Evolutionary conservation across 2,888 invertebrate genomes (phyloP).

Genomic region (Tinea semifulvella): DNA sequence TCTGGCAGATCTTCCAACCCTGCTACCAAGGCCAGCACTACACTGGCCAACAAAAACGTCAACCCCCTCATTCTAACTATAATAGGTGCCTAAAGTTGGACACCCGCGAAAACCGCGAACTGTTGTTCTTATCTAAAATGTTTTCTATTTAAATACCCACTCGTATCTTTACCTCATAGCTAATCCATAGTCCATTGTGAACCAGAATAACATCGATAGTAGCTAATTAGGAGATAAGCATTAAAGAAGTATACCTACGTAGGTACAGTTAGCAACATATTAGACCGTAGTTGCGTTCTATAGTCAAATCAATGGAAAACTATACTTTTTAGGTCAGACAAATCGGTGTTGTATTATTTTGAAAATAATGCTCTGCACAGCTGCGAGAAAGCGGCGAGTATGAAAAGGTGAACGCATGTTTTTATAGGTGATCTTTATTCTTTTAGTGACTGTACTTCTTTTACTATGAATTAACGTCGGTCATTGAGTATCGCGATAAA

Average conservation of each 20-base stretch:
- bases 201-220: background rate
- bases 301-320: too few species aligned
- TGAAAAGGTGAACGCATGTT: too few species aligned
- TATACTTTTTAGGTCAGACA: too few species aligned
- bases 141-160: background rate
- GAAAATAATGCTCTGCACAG: too few species aligned
- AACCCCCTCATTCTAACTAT: background rate
- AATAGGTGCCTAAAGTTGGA: background rate
- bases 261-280: too few species aligned
- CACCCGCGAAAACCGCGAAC: background rate
- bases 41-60: background rate
- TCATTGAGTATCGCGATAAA: background rate
- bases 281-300: too few species aligned
- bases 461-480: background rate
- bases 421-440: too few species aligned
- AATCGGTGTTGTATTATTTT: too few species aligned
- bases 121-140: background rate
- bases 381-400: too few species aligned
- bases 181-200: constrained; percentile 3
- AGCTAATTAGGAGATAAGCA: background rate
- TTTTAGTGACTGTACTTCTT: too few species aligned
- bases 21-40: background rate
- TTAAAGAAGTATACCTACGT: too few species aligned
- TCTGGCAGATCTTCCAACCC: constrained; percentile 28
- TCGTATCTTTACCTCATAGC: constrained; percentile 4